These are phyloP conservation scores for Lepeophtheirus nordmannii DNA, from an alignment of 2,888 invertebrate genomes.

Conservation along the genomic window DNA sequence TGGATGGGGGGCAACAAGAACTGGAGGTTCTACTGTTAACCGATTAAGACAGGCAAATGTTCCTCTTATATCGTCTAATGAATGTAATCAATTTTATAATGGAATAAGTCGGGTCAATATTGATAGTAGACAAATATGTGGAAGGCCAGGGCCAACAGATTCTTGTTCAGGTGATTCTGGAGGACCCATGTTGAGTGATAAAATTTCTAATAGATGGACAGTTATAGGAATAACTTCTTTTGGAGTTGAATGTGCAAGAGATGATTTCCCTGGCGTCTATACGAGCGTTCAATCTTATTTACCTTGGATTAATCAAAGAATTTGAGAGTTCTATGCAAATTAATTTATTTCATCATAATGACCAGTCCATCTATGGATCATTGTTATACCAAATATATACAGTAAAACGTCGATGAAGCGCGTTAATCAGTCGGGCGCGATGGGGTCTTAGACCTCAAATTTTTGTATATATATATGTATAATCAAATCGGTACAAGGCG, in stretches of 20 bases:
- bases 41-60: not conserved
- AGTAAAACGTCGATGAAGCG: no score
- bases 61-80: not conserved
- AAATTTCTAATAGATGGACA: slow-evolving; percentile 6
- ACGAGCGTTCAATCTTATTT: slow-evolving; percentile 18
- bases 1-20: slow-evolving; percentile 17
- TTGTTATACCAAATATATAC: no score
- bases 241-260: slow-evolving; percentile 16
- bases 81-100: not conserved
- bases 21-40: not conserved
- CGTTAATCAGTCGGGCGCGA: no score
- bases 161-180: slow-evolving; percentile 18
- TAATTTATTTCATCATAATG: no score
- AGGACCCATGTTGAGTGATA: slow-evolving; percentile 11
- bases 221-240: slow-evolving; percentile 16
- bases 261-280: slow-evolving; percentile 17
- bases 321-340: not conserved
- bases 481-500: no score
- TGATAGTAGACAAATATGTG: slow-evolving; percentile 13
- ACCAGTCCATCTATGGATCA: no score
- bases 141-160: not conserved
- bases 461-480: no score
- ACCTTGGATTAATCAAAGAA: slow-evolving; percentile 12
- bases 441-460: no score
- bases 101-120: not conserved